Conservation (phyloP, 2,113 vertebrate species). For the Cettia cetti region DNA sequence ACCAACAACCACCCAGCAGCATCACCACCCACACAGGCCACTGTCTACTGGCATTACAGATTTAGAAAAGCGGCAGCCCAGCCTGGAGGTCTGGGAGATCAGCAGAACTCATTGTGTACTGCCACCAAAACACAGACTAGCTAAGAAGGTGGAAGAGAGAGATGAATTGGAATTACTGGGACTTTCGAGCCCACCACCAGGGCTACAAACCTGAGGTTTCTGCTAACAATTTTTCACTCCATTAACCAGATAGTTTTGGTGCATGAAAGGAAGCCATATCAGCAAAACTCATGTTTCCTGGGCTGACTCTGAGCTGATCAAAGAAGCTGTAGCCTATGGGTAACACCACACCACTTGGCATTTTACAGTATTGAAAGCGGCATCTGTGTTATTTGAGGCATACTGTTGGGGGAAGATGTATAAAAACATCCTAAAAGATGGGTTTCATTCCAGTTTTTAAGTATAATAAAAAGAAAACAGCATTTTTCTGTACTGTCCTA, state of each 20-base stretch:
- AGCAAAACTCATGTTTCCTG: neutral
- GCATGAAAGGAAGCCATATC: neutral
- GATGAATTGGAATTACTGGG: neutral
- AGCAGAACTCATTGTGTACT: neutral
- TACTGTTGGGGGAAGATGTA: too few relatives aligned
- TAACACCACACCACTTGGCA: neutral
- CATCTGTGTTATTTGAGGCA: neutral
- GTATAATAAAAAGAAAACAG: neutral
- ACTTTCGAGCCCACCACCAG: neutral
- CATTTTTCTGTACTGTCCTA: neutral
- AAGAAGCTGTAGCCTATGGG: neutral
- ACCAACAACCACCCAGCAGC: neutral
- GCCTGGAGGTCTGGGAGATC: neutral
- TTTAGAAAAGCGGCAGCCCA: neutral
- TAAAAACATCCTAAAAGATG: neutral
- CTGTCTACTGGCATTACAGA: neutral
- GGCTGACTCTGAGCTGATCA: neutral
- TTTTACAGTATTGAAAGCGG: neutral
- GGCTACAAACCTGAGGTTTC: neutral
- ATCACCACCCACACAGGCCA: neutral
- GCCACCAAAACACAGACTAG: neutral
- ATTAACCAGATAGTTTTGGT: neutral
- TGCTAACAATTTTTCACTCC: conserved; percentile 8
- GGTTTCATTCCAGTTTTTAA: neutral
- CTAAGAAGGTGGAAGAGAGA: neutral